Base-by-base conservation (phyloP, 2,113 vertebrate genomes). In the Brachypteracias leptosomus region DNA sequence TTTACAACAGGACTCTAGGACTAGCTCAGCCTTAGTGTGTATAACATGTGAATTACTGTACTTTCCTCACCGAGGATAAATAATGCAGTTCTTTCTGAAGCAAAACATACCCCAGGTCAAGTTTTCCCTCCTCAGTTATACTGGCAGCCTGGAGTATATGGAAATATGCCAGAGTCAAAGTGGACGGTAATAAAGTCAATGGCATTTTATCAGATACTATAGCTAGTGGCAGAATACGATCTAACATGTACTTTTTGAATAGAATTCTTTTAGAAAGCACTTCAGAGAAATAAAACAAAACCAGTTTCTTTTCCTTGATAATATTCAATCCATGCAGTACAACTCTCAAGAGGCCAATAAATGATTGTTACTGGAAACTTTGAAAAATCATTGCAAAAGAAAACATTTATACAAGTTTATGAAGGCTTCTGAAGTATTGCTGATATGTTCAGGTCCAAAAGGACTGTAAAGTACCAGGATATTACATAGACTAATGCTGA, bases 31-130 rank as follows among this genome's bases (percentile, higher is more conserved):
- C 59, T 33, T 16, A 29, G 13, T 21, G 25, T 11, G 25, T 55
- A 7, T 11, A 81, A 33, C 0, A 0, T 12, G 44, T 57, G 51
- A 91, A 74, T 88, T 70, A 55, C 74, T 79, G 40, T 12, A 33
- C 44, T 80, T 90, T 61, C 59, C 47, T 90, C 63, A n/a, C 42
- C 26, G 35, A 81, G 65, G 40, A 79, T 84, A 93, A 95, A 93
- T 75, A 88, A 77, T n/a, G 31, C 83, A 98, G 97, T 97, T 98
- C 97, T 98, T 98, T 77, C 61, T 81, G 72, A 88, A 84, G 65
- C 18, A 90, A 88, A 94, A 67, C 55, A 77, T 19, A 74, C 47
- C 38, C 58, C 67, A 57, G 76, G 52, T 94, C 78, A 88, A 59
- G 47, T 52, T 86, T 70, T 90, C 61, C 68, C 52, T 90, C 21